Conservation (phyloP, 2,888 invertebrate species). For the Chloroclystis v-ata region DNA sequence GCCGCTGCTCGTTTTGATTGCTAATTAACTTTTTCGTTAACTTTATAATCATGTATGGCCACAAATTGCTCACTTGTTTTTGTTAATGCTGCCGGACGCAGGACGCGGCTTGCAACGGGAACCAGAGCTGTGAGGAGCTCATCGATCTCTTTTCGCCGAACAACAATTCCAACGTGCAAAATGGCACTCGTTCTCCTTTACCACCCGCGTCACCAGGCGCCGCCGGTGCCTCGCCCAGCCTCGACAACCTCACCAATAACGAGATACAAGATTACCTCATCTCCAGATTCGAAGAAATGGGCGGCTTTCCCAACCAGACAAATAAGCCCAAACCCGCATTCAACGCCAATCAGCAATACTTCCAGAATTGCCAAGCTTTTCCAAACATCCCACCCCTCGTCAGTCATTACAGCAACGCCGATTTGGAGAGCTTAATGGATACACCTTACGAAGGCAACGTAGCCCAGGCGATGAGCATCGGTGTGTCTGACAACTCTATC, state of each 20-base stretch:
- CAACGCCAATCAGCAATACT: slow-evolving; percentile 58
- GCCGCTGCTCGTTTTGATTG: slow-evolving; percentile 16
- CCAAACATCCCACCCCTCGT: slow-evolving; percentile 62
- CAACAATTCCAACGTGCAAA: slow-evolving; percentile 48
- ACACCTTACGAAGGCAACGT: slow-evolving; percentile 44
- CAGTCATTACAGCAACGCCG: slow-evolving; percentile 56
- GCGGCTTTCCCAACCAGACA: slow-evolving; percentile 42
- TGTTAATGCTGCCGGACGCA: slow-evolving; percentile 43
- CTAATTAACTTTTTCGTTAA: slow-evolving; percentile 11
- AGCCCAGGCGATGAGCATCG: slow-evolving; percentile 60
- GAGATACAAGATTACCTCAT: slow-evolving; percentile 65
- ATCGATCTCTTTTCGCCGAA: slow-evolving; percentile 48
- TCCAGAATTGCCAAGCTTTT: slow-evolving; percentile 64
- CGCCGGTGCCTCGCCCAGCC: slow-evolving; percentile 42
- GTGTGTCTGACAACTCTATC: slow-evolving; percentile 56
- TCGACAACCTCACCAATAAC: slow-evolving; percentile 60
- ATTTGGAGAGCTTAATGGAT: slow-evolving; percentile 49
- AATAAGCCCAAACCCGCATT: slow-evolving; percentile 32
- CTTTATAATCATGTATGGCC: slow-evolving; percentile 1
- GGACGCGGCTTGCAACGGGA: slow-evolving; percentile 46
- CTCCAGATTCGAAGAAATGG: slow-evolving; percentile 61
- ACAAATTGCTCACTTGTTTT: slow-evolving; percentile 15
- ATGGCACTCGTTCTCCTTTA: slow-evolving; percentile 51
- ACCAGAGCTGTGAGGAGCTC: slow-evolving; percentile 45
- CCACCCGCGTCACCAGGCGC: slow-evolving; percentile 43